Evolutionary conservation across 2,888 invertebrate species (phyloP).

Genomic region (Clostera curtula): DNA sequence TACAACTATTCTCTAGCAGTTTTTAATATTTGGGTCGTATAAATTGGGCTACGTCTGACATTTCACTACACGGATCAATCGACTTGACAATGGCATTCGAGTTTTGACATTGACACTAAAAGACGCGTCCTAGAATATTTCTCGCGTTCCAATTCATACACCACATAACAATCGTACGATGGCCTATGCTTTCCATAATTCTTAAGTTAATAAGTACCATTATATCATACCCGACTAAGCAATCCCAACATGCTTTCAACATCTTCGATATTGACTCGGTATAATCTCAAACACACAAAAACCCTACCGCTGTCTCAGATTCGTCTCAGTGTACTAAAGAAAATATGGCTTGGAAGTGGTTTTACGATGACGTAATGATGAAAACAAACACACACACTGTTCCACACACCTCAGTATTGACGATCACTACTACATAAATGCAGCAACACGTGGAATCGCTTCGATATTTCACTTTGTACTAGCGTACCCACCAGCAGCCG

Average conservation of each 20-base stretch:
- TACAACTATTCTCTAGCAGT: no score
- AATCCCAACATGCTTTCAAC: conserved; percentile 65
- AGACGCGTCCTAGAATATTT: conserved; percentile 16
- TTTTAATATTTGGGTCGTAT: no score
- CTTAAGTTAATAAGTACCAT: conserved; percentile 17
- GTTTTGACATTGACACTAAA: conserved; percentile 20
- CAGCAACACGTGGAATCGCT: conserved; percentile 30
- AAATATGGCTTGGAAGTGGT: conserved; percentile 30
- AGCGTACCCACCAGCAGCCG: conserved; percentile 8
- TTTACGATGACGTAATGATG: conserved; percentile 57
- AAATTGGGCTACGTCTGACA: not conserved
- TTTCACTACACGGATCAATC: not conserved
- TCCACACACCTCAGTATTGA: conserved; percentile 42
- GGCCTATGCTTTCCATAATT: not conserved
- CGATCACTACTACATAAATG: conserved; percentile 28
- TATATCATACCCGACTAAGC: conserved; percentile 53
- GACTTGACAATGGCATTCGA: conserved; percentile 1
- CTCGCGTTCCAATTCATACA: conserved; percentile 6
- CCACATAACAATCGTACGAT: conserved; percentile 1
- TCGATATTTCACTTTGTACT: conserved; percentile 36
- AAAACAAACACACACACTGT: conserved; percentile 52
- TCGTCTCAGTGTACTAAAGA: conserved; percentile 27
- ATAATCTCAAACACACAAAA: no score
- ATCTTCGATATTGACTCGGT: no score
- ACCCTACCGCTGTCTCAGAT: conserved; percentile 27